Base-by-base conservation (phyloP, 2,797 vertebrate species). In the Thunnus albacares region DNA sequence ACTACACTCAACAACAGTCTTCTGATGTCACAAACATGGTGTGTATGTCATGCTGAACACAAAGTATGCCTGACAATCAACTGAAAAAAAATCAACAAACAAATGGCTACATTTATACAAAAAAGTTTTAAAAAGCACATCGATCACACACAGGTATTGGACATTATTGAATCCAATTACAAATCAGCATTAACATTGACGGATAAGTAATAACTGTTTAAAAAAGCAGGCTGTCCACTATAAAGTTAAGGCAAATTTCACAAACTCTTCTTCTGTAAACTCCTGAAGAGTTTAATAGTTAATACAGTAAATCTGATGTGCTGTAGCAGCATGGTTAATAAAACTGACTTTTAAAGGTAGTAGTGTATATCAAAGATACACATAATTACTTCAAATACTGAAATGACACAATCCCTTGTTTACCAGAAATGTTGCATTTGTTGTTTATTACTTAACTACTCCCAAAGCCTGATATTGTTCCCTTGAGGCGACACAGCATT, bases 381-480 rank as follows among this genome's bases (percentile, higher is more conserved):
- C 30, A 33, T 33, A 33, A 33, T 33, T 33, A 33, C 30, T 58
- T 28, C 18, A 60, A n/a, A 70, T 22, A 35, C 41, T 53, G 56
- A 69, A 47, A 41, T 62, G 45, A 55, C n/a, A 70, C 0, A 57
- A 70, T 75, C 77, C 77, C 60, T 82, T 72, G 26, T 80, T 74
- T 49, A 60, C 11, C 33, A 62, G 30, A 72, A 82, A 6, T 11
- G 17, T 45, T 66, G 18, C 0, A 49, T 49, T 49, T n/a, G 17
- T 43, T 14, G 17, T 26, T 24, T n/a, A 14, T 18, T 47, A 18
- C 4, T 62, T 17, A 20, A 13, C 13, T 20, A 9, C 2, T 49
- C 49, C 74, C 5, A 56, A n/a, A 24, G 38, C 10, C 55, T 45
- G 14, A 53, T 20, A 43, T 28, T 20, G 13, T 70, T 83, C 75